Evolutionary conservation across 2,113 vertebrate species (phyloP).

Genomic region (Callaeas wilsoni): DNA sequence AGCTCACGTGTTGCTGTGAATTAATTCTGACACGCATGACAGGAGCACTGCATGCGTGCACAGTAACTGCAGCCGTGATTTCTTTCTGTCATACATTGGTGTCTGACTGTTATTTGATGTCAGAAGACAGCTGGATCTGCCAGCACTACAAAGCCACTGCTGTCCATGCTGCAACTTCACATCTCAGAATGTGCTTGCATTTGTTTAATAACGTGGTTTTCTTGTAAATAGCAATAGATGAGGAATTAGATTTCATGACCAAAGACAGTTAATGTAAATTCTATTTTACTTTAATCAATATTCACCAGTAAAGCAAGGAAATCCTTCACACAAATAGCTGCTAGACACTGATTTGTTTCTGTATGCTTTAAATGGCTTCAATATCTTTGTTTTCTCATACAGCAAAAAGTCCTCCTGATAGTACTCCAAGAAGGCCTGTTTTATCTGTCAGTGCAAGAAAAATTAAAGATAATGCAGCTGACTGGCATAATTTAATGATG

Average conservation of each 20-base stretch:
- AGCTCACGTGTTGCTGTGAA: fast-evolving
- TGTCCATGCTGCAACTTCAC: fast-evolving
- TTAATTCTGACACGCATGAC: too few relatives aligned
- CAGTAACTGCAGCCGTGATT: fast-evolving
- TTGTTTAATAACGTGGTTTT: background rate
- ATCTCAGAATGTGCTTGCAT: background rate
- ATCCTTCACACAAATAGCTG: background rate
- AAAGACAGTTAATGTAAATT: background rate
- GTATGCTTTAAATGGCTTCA: background rate
- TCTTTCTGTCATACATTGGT: background rate
- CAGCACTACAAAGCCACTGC: background rate
- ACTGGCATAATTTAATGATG: slow-evolving; percentile 93
- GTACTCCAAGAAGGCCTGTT: slow-evolving; percentile 75
- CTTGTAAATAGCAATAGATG: background rate
- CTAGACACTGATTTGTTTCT: background rate
- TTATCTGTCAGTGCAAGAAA: slow-evolving; percentile 86
- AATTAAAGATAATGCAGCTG: slow-evolving; percentile 90
- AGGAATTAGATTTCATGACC: background rate
- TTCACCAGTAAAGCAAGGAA: background rate
- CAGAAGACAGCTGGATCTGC: too few relatives aligned
- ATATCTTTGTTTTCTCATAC: background rate
- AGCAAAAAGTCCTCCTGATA: slow-evolving; percentile 63
- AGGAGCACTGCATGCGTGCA: fast-evolving
- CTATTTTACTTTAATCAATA: background rate
- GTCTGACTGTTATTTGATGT: background rate